Evolutionary conservation across 2,888 invertebrate genomes (phyloP), one percentile per base, ranked within the genome.

Genomic region (Pseudococcus longispinus): DNA sequence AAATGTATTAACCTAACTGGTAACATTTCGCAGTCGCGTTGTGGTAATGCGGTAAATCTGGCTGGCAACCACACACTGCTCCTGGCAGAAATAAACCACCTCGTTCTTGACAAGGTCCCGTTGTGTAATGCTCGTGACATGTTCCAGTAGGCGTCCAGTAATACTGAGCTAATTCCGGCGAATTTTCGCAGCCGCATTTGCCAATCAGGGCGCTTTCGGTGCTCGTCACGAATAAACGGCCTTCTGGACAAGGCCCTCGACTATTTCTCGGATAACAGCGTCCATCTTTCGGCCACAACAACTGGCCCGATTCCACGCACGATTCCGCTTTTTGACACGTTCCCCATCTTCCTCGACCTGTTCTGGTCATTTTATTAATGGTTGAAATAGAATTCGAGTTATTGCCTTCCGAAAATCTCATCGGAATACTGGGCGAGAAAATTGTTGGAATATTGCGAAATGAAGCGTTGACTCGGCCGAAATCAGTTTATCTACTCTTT

Each of bases 71-170:
- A 89, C 96, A 96, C 29, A 91, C 92, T 1, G 93, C 92, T 15
- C 94, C 94, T 0, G 96, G 96, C 84, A 96, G 91, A 91, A 96
- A 96, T 87, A 96, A 91, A 90, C 95, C 93, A 0, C 96, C 96
- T 9, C 92, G 92, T 88, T 94, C 93, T 87, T 93, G 93, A 90
- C 96, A 96, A 0, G 96, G 96, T 0, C 96, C 96, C 46, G 85
- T 87, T 0, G 95, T 95, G 90, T 94, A 96, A 90, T 95, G 95
- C 89, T 95, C 94, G 90, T 95, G 95, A 90, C 96, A 96, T 1
- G 94, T 93, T n/a, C 93, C 92, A 82, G 93, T 93, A 1, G 91
- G 91, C 0, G 92, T 89, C 93, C 94, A 95, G 89, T 92, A 93
- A 89, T 94, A 93, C 29, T 91, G 90, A 29, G 90, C 91, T 88